These are phyloP conservation scores for Mycalesis mineus DNA, from an alignment of 2,888 invertebrate species.

Conservation along the genomic window DNA sequence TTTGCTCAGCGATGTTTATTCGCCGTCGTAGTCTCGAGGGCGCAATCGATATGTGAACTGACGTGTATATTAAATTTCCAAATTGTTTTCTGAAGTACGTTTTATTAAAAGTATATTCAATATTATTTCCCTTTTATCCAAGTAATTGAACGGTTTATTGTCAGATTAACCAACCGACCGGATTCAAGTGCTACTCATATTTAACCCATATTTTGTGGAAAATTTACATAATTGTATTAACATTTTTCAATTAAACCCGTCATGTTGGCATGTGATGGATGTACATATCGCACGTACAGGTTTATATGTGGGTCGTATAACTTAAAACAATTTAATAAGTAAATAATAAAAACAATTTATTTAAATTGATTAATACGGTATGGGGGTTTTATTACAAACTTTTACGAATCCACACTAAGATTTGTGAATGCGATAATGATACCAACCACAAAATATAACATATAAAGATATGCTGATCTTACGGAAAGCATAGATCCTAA, in stretches of 20 bases:
- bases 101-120: conserved; percentile 9
- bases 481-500: too few species aligned
- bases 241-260: neutral
- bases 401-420: too few species aligned
- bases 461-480: too few species aligned
- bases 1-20: conserved; percentile 17
- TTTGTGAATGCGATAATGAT: too few species aligned
- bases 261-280: neutral
- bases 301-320: too few species aligned
- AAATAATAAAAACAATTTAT: too few species aligned
- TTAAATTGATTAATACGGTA: too few species aligned
- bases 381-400: too few species aligned
- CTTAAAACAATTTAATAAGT: too few species aligned
- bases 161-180: neutral
- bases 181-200: neutral
- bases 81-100: neutral
- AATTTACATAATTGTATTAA: neutral
- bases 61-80: conserved; percentile 13
- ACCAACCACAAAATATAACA: too few species aligned
- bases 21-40: neutral
- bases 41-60: conserved; percentile 12
- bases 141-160: neutral
- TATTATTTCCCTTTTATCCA: neutral
- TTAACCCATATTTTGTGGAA: neutral
- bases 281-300: too few species aligned